Conservation (phyloP, 1,140 invertebrate genomes). For the Calephelis virginiensis region DNA sequence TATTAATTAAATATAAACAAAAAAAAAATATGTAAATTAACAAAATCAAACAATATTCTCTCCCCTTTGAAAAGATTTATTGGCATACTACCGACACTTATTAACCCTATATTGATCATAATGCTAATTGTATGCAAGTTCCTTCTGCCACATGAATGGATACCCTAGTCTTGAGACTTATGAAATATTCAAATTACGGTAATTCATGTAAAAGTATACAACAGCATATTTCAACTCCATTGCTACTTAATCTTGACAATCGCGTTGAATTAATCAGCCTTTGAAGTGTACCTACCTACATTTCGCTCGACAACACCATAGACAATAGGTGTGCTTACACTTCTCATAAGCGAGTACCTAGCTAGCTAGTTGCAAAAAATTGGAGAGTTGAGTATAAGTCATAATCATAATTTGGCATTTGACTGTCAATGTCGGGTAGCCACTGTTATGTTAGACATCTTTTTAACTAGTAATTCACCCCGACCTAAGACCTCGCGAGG, state of each 20-base stretch:
- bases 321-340: too few relatives aligned
- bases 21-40: background rate
- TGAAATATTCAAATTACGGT: conserved; percentile 56
- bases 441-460: too few relatives aligned
- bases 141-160: conserved; percentile 33
- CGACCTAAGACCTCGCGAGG: too few relatives aligned
- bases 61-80: background rate
- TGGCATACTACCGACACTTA: conserved; percentile 9
- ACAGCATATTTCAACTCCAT: conserved; percentile 49
- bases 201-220: conserved; percentile 45
- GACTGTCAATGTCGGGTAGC: too few relatives aligned
- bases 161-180: conserved; percentile 40
- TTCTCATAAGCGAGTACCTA: too few relatives aligned
- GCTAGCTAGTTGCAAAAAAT: too few relatives aligned
- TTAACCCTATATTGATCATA: conserved; percentile 25
- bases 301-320: background rate
- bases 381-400: too few relatives aligned
- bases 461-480: too few relatives aligned
- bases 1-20: too few relatives aligned
- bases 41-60: background rate
- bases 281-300: background rate
- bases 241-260: conserved; percentile 31
- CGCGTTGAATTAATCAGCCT: background rate
- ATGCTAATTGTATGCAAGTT: conserved; percentile 52
- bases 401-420: too few relatives aligned